Base-by-base conservation (phyloP, 2,113 vertebrate genomes). In the Gnathonemus echidnorhynchus region DNA sequence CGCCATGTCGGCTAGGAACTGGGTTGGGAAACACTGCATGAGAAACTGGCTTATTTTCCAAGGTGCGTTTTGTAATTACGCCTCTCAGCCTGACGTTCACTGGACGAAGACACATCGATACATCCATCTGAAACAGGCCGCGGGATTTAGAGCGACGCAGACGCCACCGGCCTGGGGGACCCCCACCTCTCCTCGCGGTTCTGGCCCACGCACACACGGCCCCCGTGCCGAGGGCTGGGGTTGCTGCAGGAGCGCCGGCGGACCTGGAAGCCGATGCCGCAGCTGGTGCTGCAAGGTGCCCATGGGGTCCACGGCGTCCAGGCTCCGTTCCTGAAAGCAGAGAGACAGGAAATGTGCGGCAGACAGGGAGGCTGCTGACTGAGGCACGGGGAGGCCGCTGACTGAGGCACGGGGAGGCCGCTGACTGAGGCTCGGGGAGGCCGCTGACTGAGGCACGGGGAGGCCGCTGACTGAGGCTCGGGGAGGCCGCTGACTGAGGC, bases 291-390 rank as follows among this genome's bases (percentile, higher is more conserved):
- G 95, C 98, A 99, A 90, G 95, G 96, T 6, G 97, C 97, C 98
- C 98, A 99, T 0, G 97, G 95, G 0, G 98, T 97, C 98, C 98
- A 99, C 0, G 97, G 97, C 24, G 98, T 98, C 98, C 98, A 99
- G 92, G 97, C 98, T 70, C 98, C 98, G 24, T 98, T 98, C 95
- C 98, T 99, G 91, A 87, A 56, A 56, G n/a, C 52, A 88, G 52
- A 35, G 7, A 8, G 53, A 62, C 21, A 27, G 42, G 58, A 74
- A 74, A 19, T 8, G 42, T 45, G 15, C 1, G 39, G 52, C 35
- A 8, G 9, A 88, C 24, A 3, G 62, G 9, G 5, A 70, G 39
- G 21, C 15, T 4, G 6, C 77, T 35, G 35, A 83, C 13, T 17
- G 13, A 83, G 39, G 35, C 74, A 0, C n/a, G 27, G 9, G 48